Conservation (phyloP, 2,797 vertebrate species). For the Sebastes taczanowskii region DNA sequence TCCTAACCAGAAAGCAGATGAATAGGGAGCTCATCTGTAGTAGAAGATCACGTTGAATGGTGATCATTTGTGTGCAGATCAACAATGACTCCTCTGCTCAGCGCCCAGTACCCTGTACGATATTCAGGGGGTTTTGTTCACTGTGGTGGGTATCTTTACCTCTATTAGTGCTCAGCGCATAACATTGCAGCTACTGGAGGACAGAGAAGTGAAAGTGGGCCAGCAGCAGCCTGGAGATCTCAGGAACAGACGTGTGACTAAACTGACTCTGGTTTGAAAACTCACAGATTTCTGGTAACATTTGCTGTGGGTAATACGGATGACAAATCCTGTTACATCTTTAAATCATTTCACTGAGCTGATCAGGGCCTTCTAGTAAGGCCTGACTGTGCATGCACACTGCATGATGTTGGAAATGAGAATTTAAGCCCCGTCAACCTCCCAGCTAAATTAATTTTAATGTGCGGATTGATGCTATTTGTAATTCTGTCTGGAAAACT, state of each 20-base stretch:
- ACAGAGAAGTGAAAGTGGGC: conserved; percentile 34
- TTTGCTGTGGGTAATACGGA: background rate
- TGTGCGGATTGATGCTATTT: background rate
- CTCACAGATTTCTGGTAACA: conserved; percentile 23
- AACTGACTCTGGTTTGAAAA: conserved; percentile 21
- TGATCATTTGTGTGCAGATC: background rate
- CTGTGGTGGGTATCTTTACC: background rate
- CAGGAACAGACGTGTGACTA: conserved; percentile 33
- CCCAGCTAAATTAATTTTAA: background rate
- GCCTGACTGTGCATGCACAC: background rate
- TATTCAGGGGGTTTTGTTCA: background rate
- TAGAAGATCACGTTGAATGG: background rate
- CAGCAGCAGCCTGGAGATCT: conserved; percentile 46
- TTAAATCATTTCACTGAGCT: background rate
- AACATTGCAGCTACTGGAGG: conserved; percentile 9
- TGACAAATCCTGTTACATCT: conserved; percentile 5
- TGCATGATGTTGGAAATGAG: background rate
- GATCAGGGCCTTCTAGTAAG: background rate
- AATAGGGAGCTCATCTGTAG: background rate
- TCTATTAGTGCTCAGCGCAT: background rate
- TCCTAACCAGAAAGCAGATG: conserved; percentile 6
- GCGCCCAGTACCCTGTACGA: background rate
- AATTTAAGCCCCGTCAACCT: background rate
- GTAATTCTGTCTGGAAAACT: background rate
- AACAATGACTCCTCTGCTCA: background rate